A percentile compares a stretch with the other conserved stretches of the same genome.
Conservation (phyloP, 2,888 invertebrate species). For the Monoplex corrugatus region DNA sequence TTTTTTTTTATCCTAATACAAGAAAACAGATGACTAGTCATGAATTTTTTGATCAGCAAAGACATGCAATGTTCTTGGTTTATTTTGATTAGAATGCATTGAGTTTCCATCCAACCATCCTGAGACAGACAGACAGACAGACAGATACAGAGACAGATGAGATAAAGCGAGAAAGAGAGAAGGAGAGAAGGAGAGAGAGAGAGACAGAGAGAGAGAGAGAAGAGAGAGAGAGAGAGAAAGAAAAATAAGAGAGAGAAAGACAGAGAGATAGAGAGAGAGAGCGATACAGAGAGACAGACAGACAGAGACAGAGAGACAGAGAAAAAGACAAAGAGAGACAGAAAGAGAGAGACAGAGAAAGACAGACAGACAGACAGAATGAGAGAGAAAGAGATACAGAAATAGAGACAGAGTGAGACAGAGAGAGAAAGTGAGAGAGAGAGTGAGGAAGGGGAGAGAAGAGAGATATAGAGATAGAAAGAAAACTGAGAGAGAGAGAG, state of each 20-base stretch:
- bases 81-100: too few species aligned
- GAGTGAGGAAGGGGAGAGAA: neutral
- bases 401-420: neutral
- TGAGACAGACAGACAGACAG: too few species aligned
- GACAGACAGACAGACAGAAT: neutral
- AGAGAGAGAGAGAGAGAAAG: neutral
- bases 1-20: too few species aligned
- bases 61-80: too few species aligned
- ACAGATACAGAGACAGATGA: too few species aligned
- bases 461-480: neutral
- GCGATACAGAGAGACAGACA: neutral
- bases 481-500: slow-evolving; percentile 25
- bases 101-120: too few species aligned
- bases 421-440: neutral
- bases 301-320: neutral
- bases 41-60: too few species aligned
- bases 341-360: neutral
- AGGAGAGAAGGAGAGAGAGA: neutral
- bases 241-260: neutral
- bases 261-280: neutral
- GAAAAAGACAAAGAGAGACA: neutral
- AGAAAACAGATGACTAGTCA: too few species aligned
- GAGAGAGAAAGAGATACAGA: neutral
- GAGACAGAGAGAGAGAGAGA: neutral
- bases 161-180: too few species aligned